A percentile compares a stretch with the other conserved stretches of the same genome.
phyloP scores from a whole-genome alignment of 2,113 vertebrate species.

The Trogon melanurus region DNA sequence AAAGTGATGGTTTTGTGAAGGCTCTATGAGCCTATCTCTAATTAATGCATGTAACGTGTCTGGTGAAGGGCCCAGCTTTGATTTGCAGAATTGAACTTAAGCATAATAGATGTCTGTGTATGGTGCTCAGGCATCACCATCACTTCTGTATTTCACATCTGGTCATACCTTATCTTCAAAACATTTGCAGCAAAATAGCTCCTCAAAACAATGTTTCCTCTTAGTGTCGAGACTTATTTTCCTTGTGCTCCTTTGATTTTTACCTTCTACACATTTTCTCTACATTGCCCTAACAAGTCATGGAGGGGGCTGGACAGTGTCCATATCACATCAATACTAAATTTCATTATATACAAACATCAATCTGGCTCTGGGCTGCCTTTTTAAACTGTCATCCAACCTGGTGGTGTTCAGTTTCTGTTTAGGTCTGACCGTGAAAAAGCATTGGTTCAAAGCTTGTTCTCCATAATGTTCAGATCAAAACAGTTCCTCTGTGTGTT shows the following conservation, averaged over 20 bases:
- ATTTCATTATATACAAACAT: constrained; percentile 75
- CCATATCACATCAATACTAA: constrained; percentile 67
- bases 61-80: neutral
- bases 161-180: neutral
- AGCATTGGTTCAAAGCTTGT: constrained; percentile 71
- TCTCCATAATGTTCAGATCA: constrained; percentile 73
- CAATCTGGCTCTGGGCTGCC: constrained; percentile 68
- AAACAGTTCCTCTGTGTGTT: constrained; percentile 70
- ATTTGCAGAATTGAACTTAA: neutral
- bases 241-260: constrained; percentile 27
- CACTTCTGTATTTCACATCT: neutral
- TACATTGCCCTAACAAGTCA: neutral
- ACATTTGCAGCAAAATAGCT: constrained; percentile 1
- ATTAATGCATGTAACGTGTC: rapidly evolving
- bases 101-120: neutral
- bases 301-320: constrained; percentile 65
- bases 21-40: neutral
- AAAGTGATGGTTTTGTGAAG: neutral
- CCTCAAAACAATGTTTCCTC: neutral
- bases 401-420: constrained; percentile 68
- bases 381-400: constrained; percentile 71
- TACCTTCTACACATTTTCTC: constrained; percentile 41
- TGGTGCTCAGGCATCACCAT: neutral
- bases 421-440: constrained; percentile 71
- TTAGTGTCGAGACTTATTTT: neutral